These are phyloP conservation scores for Clarias laeviceps DNA, from an alignment of 2,797 vertebrate genomes.

Conservation along the genomic window DNA sequence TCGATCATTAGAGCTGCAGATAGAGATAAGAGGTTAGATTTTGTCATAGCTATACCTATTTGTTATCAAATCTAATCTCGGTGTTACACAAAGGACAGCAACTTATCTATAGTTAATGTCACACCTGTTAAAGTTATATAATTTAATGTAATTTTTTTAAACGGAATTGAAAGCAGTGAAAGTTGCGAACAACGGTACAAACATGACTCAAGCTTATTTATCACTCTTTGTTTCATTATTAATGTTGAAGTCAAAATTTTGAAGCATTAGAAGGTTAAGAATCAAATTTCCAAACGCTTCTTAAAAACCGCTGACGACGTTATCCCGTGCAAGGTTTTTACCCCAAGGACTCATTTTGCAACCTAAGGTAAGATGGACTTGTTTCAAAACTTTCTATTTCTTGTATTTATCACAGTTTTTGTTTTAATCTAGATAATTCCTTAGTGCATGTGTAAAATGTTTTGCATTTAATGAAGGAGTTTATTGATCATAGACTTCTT, in stretches of 20 bases:
- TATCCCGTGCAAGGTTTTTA: conserved; percentile 22
- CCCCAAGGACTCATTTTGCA: conserved; percentile 30
- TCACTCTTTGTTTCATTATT: conserved; percentile 15
- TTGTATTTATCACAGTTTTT: not conserved
- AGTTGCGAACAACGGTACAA: conserved; percentile 46
- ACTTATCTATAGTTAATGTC: not conserved
- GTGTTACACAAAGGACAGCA: no score
- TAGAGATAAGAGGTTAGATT: not conserved
- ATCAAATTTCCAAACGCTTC: conserved; percentile 12
- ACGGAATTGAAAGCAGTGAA: conserved; percentile 3
- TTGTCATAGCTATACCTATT: not conserved
- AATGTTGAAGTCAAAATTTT: not conserved
- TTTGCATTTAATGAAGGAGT: not conserved
- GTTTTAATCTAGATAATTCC: not conserved
- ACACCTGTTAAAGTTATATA: not conserved
- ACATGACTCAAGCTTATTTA: not conserved
- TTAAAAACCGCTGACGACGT: conserved; percentile 9
- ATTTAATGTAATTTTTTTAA: not conserved
- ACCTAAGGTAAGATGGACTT: conserved; percentile 34
- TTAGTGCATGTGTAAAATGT: not conserved
- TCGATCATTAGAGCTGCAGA: not conserved
- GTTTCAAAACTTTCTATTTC: conserved; percentile 19
- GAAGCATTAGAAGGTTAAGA: not conserved
- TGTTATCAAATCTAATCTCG: not conserved
- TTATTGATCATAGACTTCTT: not conserved